phyloP scores from a whole-genome alignment of 2,888 invertebrate genomes.

The Acrobasis suavella region DNA sequence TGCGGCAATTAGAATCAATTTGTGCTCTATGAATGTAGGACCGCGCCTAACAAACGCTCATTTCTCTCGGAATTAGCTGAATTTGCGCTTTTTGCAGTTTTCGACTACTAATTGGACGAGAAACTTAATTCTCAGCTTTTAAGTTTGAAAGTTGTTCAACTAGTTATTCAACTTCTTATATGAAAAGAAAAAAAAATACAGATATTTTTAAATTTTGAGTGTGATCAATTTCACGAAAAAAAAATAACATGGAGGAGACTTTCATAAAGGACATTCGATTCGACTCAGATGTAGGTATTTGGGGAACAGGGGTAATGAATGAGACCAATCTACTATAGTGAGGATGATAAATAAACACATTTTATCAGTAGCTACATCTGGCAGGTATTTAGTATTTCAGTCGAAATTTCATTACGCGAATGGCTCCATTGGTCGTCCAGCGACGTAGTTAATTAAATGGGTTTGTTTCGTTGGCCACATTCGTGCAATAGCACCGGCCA shows the following conservation, averaged over 20 bases:
- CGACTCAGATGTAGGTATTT: no score
- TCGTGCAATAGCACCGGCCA: constrained; percentile 44
- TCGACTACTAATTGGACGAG: constrained; percentile 46
- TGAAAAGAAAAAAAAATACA: no score
- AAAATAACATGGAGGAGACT: no score
- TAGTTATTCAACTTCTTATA: no score
- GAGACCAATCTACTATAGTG: not conserved
- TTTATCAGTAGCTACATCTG: constrained; percentile 23
- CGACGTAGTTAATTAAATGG: constrained; percentile 61
- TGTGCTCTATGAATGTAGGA: constrained; percentile 66
- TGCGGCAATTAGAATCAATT: constrained; percentile 81
- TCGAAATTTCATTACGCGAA: constrained; percentile 60
- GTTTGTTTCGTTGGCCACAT: constrained; percentile 57
- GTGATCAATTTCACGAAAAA: no score
- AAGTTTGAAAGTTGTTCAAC: not conserved
- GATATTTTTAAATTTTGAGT: no score
- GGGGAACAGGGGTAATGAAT: no score
- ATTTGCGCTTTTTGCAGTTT: constrained; percentile 39
- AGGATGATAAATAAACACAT: constrained; percentile 17
- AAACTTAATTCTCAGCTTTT: constrained; percentile 39
- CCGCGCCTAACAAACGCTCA: constrained; percentile 65
- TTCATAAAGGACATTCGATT: no score
- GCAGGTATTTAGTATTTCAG: constrained; percentile 34
- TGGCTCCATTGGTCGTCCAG: constrained; percentile 52
- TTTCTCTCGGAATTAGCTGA: constrained; percentile 61